Evolutionary conservation across 2,797 vertebrate genomes (phyloP).

Genomic region (Orestias chungarensis): DNA sequence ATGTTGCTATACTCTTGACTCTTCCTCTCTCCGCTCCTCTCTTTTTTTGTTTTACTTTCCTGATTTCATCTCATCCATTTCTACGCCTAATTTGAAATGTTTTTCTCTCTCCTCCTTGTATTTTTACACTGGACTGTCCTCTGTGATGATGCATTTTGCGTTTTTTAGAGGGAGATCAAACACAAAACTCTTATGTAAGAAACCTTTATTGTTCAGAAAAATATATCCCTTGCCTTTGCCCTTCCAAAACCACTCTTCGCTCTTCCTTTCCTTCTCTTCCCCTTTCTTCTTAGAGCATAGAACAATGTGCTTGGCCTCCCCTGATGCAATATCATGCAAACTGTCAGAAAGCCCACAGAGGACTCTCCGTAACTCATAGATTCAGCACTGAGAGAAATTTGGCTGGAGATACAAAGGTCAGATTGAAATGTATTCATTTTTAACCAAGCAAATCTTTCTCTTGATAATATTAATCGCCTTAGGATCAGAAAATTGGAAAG

Average conservation of each 20-base stretch:
- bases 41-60: slow-evolving; percentile 28
- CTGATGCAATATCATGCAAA: slow-evolving; percentile 76
- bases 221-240: slow-evolving; percentile 8
- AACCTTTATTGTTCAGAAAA: slow-evolving; percentile 30
- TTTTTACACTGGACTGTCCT: slow-evolving; percentile 3
- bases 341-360: slow-evolving; percentile 60
- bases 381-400: slow-evolving; percentile 51
- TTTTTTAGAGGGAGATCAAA: slow-evolving; percentile 37
- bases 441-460: slow-evolving; percentile 23
- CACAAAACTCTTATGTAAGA: slow-evolving; percentile 21
- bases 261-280: slow-evolving; percentile 31
- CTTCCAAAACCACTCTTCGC: slow-evolving; percentile 12
- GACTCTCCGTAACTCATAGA: slow-evolving; percentile 47
- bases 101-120: not conserved
- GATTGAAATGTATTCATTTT: slow-evolving; percentile 35
- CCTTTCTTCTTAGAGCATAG: slow-evolving; percentile 46
- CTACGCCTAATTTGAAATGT: slow-evolving; percentile 15
- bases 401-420: slow-evolving; percentile 53
- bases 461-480: slow-evolving; percentile 18
- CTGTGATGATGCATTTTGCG: slow-evolving; percentile 17
- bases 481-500: not conserved
- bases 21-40: slow-evolving; percentile 41
- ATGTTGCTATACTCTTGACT: slow-evolving; percentile 63
- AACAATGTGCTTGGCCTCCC: slow-evolving; percentile 56
- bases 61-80: slow-evolving; percentile 19